phyloP scores from a whole-genome alignment of 2,888 invertebrate species.

The Drosophila putrida region DNA sequence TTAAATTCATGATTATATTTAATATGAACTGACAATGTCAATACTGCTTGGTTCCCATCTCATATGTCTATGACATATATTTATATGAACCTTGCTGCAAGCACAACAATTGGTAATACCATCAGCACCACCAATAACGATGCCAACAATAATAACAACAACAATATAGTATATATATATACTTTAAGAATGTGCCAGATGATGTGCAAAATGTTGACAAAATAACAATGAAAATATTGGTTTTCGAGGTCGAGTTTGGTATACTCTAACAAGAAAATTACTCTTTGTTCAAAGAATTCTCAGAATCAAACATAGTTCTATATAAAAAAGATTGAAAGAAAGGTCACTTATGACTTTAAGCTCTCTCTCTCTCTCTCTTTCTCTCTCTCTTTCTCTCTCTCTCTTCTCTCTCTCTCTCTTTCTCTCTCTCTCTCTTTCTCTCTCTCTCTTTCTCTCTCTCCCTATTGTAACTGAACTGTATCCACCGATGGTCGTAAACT shows the following conservation, averaged over 20 bases:
- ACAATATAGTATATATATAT: no score
- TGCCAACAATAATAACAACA: slow-evolving; percentile 27
- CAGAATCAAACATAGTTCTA: not conserved
- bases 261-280: slow-evolving; percentile 17
- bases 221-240: slow-evolving; percentile 43
- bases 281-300: not conserved
- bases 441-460: no score
- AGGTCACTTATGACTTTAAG: no score
- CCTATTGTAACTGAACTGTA: no score
- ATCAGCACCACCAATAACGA: slow-evolving; percentile 25
- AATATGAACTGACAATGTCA: slow-evolving; percentile 53
- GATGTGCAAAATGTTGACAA: slow-evolving; percentile 72
- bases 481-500: no score
- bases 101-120: slow-evolving; percentile 42
- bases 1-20: slow-evolving; percentile 69
- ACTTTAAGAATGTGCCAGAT: slow-evolving; percentile 53
- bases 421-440: no score
- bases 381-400: no score
- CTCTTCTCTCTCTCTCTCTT: no score
- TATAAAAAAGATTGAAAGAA: not conserved
- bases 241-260: not conserved
- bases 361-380: no score
- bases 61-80: slow-evolving; percentile 14
- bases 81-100: slow-evolving; percentile 30
- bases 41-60: slow-evolving; percentile 18